These are phyloP conservation scores for Agriopis aurantiaria DNA, from an alignment of 2,888 invertebrate genomes.

Conservation along the genomic window DNA sequence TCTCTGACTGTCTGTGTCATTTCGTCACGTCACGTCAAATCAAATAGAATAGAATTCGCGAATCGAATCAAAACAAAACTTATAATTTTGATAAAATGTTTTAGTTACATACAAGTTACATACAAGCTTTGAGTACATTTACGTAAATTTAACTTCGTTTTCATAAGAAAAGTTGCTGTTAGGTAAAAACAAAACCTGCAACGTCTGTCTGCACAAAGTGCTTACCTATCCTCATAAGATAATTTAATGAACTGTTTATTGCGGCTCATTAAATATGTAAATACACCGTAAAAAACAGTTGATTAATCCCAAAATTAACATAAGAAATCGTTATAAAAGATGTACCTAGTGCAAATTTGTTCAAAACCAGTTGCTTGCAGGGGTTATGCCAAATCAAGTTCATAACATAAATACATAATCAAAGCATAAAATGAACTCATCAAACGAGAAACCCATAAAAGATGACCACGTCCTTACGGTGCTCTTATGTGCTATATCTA, in stretches of 20 bases:
- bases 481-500: slow-evolving; percentile 88
- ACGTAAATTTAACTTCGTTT: not conserved
- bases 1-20: too few relatives aligned
- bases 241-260: not conserved
- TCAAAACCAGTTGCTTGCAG: slow-evolving; percentile 2
- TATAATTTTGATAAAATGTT: too few relatives aligned
- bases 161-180: not conserved
- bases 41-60: too few relatives aligned
- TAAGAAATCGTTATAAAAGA: slow-evolving; percentile 6
- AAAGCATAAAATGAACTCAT: slow-evolving; percentile 31
- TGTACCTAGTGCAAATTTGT: not conserved
- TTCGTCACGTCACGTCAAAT: too few relatives aligned
- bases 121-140: too few relatives aligned
- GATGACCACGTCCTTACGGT: slow-evolving; percentile 85
- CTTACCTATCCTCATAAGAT: not conserved
- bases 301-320: not conserved
- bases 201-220: not conserved
- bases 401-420: not conserved
- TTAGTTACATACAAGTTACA: too few relatives aligned
- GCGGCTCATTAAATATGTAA: not conserved
- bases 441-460: slow-evolving; percentile 51
- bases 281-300: not conserved
- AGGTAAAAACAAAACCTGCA: not conserved
- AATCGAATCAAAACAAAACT: too few relatives aligned
- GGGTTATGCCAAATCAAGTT: not conserved